Evolutionary conservation across 2,797 vertebrate genomes (phyloP), one percentile per base, ranked within the genome.

Genomic region (Loriculus beryllinus): DNA sequence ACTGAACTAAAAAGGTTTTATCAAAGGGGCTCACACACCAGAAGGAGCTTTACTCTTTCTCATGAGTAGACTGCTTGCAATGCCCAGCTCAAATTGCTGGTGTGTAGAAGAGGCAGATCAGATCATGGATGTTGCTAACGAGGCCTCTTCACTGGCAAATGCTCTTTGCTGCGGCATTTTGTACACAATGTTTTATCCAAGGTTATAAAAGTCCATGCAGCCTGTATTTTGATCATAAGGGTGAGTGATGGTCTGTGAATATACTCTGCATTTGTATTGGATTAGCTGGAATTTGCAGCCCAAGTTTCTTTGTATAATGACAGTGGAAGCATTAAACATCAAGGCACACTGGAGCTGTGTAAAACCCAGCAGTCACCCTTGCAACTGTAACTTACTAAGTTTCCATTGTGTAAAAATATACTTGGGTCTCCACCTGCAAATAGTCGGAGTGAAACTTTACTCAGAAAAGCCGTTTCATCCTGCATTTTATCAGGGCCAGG

Each of bases 391-490:
- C 3, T 92, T 68, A 20, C 2, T 89, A 47, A 29, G 12, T 65
- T 89, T 90, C 57, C 52, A 23, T 13, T 83, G 52, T n/a, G 35
- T 63, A 75, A 65, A 60, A 69, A 51, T 51, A 57, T 25, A 47
- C 35, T 88, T 56, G 31, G 39, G 47, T 71, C 39, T 81, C 42
- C 65, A 65, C 76, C 76, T 81, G 75, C 33, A 47, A 75, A 86
- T 93, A 68, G 63, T 91, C 79, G 75, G 68, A 49, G 29, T 47
- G 91, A 91, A 92, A 88, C n/a, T 90, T 33, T 15, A 4, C 48
- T 91, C 63, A 81, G 77, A 91, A 86, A 69, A 91, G 51, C 35
- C 21, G 42, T 76, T 92, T 95, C n/a, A 20, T 69, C 52, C 91
- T 10, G 0, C 35, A 23, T 14, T 35, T 26, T 39, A 68, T 54